These are phyloP conservation scores for Drosophila sordidula DNA, from an alignment of 2,888 invertebrate species.

Conservation along the genomic window DNA sequence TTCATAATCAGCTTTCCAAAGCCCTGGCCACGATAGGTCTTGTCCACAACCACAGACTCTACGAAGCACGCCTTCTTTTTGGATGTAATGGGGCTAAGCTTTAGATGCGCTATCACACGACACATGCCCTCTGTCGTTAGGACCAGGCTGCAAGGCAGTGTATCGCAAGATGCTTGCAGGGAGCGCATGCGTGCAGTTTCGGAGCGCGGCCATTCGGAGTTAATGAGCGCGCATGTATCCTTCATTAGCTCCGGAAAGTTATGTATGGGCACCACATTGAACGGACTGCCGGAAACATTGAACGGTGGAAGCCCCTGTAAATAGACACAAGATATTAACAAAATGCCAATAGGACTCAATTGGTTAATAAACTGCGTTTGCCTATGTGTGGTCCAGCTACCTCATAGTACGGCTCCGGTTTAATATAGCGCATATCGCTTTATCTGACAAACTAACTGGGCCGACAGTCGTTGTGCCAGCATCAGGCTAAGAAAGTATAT, in stretches of 20 bases:
- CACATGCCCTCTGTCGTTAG: slow-evolving; percentile 87
- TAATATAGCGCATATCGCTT: slow-evolving; percentile 83
- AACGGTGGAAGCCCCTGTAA: slow-evolving; percentile 85
- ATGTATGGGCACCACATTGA: slow-evolving; percentile 89
- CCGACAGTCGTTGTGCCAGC: slow-evolving; percentile 62
- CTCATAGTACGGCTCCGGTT: slow-evolving; percentile 84
- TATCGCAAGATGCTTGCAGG: slow-evolving; percentile 90
- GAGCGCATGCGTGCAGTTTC: slow-evolving; percentile 91
- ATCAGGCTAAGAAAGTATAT: slow-evolving; percentile 56
- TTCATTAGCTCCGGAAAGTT: slow-evolving; percentile 89
- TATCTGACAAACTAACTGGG: slow-evolving; percentile 58
- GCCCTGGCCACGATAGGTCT: slow-evolving; percentile 90
- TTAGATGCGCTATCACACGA: slow-evolving; percentile 91
- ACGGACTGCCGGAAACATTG: slow-evolving; percentile 85
- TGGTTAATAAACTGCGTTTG: background rate
- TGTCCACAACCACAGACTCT: slow-evolving; percentile 92
- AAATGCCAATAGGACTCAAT: background rate
- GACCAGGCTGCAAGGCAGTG: slow-evolving; percentile 90
- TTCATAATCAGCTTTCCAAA: slow-evolving; percentile 91
- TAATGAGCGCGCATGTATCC: slow-evolving; percentile 91
- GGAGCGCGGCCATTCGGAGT: slow-evolving; percentile 95
- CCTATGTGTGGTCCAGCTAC: slow-evolving; percentile 65
- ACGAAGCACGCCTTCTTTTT: slow-evolving; percentile 90
- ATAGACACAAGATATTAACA: background rate
- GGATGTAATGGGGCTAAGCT: slow-evolving; percentile 90